Conservation (phyloP, 2,888 invertebrate species). For the Salpingus planirostris region DNA sequence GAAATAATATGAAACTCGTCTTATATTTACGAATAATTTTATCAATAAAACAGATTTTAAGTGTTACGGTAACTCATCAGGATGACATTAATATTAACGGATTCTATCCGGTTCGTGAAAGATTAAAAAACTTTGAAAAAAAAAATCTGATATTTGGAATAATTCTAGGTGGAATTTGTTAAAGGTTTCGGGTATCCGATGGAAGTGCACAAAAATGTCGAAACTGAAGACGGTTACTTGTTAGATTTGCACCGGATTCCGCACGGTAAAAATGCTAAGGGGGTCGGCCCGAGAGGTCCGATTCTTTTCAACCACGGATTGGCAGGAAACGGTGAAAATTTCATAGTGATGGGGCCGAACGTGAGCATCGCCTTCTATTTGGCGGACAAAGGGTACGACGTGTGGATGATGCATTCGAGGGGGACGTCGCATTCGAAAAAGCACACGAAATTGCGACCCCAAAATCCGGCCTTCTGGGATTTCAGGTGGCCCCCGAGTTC, state of each 20-base stretch:
- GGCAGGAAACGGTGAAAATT: neutral
- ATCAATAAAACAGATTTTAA: no score
- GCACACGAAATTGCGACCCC: constrained; percentile 31
- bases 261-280: constrained; percentile 11
- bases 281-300: neutral
- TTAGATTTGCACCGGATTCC: constrained; percentile 38
- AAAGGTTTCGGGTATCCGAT: neutral
- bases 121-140: no score
- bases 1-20: no score
- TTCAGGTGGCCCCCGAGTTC: constrained; percentile 17
- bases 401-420: constrained; percentile 53
- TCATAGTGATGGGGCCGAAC: constrained; percentile 21
- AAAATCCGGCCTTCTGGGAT: constrained; percentile 9
- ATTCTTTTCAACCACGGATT: neutral
- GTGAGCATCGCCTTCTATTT: constrained; percentile 37
- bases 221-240: constrained; percentile 48
- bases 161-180: neutral
- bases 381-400: constrained; percentile 34
- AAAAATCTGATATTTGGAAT: neutral
- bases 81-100: no score
- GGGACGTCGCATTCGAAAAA: constrained; percentile 49
- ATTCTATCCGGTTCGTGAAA: no score
- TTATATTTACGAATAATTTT: no score
- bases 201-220: neutral
- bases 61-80: no score